Conservation (phyloP, 2,888 invertebrate species). For the Andrena minutula region DNA sequence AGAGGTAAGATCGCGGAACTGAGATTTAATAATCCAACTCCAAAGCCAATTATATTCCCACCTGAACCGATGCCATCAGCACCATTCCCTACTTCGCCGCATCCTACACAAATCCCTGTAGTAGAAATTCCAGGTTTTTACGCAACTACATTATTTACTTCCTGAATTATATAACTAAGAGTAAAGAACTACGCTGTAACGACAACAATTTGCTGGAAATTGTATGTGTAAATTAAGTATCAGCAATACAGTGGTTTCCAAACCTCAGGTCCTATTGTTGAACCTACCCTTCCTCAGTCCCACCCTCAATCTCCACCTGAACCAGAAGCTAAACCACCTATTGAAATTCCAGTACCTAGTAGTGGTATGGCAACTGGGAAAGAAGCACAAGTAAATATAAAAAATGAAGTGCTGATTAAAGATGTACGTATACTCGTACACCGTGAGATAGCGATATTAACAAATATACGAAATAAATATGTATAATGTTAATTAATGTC, state of each 20-base stretch:
- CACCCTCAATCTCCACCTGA: conserved; percentile 30
- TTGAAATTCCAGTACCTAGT: conserved; percentile 54
- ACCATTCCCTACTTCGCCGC: conserved; percentile 37
- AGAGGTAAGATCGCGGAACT: conserved; percentile 43
- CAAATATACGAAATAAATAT: conserved; percentile 17
- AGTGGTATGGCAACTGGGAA: conserved; percentile 15
- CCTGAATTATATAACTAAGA: neutral
- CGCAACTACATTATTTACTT: neutral
- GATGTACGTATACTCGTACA: conserved; percentile 61
- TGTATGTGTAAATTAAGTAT: neutral
- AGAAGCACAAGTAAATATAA: neutral
- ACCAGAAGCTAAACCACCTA: conserved; percentile 35
- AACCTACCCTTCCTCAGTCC: conserved; percentile 50
- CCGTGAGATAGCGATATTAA: neutral
- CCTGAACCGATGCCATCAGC: conserved; percentile 46
- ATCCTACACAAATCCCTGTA: conserved; percentile 34
- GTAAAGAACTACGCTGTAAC: neutral
- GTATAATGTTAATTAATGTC: neutral
- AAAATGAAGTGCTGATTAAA: conserved; percentile 63
- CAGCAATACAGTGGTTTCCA: conserved; percentile 1
- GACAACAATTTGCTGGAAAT: neutral
- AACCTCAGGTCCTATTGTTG: conserved; percentile 45
- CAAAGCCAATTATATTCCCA: conserved; percentile 40
- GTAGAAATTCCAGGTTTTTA: conserved; percentile 61
- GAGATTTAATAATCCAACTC: neutral